Conservation (phyloP, 2,888 invertebrate species). For the Agrotis clavis region DNA sequence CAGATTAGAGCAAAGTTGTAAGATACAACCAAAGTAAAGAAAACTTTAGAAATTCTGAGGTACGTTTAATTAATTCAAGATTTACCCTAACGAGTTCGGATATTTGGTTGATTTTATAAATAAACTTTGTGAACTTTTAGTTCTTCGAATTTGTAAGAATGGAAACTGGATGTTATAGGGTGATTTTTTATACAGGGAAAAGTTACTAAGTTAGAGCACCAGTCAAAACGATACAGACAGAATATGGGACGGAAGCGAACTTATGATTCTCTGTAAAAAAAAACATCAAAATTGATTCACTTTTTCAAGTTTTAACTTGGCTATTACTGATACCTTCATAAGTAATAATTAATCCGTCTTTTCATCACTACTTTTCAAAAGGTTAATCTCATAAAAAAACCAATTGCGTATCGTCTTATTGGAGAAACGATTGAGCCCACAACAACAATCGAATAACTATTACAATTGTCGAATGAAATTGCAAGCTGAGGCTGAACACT, state of each 20-base stretch:
- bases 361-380: background rate
- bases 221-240: background rate
- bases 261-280: too few species aligned
- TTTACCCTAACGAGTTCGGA: conserved; percentile 17
- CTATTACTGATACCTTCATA: background rate
- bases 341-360: background rate
- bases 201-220: too few species aligned
- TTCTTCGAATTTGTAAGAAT: background rate
- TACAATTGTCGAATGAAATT: conserved; percentile 42
- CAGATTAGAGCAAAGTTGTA: conserved; percentile 37
- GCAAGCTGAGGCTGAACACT: conserved; percentile 16
- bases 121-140: conserved; percentile 15
- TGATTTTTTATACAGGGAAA: background rate
- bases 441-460: conserved; percentile 45
- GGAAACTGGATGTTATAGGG: background rate
- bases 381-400: conserved; percentile 34
- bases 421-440: conserved; percentile 26
- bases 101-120: conserved; percentile 17
- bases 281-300: too few species aligned
- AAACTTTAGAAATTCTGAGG: conserved; percentile 34
- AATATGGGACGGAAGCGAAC: too few species aligned
- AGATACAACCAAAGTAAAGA: conserved; percentile 32
- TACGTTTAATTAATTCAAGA: conserved; percentile 39
- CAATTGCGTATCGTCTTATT: conserved; percentile 21
- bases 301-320: too few species aligned